Conservation (phyloP, 2,113 vertebrate species). For the Narcine bancroftii region DNA sequence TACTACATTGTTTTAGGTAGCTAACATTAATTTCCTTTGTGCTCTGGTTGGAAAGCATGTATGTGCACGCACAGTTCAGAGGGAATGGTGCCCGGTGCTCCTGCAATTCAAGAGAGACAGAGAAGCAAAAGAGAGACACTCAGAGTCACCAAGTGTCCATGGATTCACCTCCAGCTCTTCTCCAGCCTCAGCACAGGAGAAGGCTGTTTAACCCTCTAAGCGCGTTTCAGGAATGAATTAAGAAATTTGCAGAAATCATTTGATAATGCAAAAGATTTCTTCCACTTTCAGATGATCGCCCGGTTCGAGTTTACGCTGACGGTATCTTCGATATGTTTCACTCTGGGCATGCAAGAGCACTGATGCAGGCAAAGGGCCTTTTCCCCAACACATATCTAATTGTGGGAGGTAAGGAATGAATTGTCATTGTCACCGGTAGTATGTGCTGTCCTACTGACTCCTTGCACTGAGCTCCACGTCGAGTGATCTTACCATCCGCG, state of each 20-base stretch:
- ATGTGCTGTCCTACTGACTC: not conserved
- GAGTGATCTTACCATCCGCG: not conserved
- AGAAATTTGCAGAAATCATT: not conserved
- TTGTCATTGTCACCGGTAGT: not conserved
- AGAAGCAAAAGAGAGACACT: no score
- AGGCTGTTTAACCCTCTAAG: not conserved
- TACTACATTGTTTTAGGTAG: no score
- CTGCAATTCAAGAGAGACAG: no score
- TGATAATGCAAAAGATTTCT: slow-evolving; percentile 40
- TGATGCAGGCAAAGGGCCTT: slow-evolving; percentile 96
- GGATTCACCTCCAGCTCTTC: no score
- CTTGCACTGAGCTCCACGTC: not conserved
- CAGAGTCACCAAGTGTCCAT: no score
- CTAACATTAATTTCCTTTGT: no score
- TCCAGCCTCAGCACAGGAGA: not conserved
- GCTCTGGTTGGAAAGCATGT: no score
- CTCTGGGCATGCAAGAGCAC: slow-evolving; percentile 90
- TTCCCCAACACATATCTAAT: slow-evolving; percentile 98
- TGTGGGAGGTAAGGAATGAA: slow-evolving; percentile 74
- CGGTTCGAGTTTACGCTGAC: slow-evolving; percentile 91
- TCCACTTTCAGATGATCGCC: slow-evolving; percentile 65
- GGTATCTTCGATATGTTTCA: slow-evolving; percentile 98
- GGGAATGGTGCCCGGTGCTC: no score
- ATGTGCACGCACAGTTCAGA: no score
- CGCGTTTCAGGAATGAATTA: not conserved